phyloP scores from a whole-genome alignment of 2,113 vertebrate genomes.

The Vombatus ursinus region DNA sequence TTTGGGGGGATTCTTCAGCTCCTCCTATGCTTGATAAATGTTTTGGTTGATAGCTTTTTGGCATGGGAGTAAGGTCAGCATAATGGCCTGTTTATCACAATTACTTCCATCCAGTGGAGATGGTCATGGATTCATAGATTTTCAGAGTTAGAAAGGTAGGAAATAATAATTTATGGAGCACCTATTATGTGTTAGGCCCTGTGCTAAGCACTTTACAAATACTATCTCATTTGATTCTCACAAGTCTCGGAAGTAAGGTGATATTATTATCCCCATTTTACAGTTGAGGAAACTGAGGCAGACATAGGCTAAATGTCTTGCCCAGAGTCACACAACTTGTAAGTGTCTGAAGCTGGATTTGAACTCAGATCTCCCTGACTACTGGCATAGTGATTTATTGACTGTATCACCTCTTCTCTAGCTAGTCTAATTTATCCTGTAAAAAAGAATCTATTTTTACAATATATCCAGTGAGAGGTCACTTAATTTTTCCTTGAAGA shows the following conservation, averaged over 20 bases:
- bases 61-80: neutral
- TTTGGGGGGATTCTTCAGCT: neutral
- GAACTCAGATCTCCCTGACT: neutral
- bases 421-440: neutral
- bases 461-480: neutral
- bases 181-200: neutral
- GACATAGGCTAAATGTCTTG: neutral
- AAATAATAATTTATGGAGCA: neutral
- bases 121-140: neutral
- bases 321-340: neutral
- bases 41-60: neutral
- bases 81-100: neutral
- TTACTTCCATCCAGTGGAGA: neutral
- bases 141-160: neutral
- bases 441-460: neutral
- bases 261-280: neutral
- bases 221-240: neutral
- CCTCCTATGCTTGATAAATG: neutral
- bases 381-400: neutral
- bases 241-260: neutral
- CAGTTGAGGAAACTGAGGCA: neutral
- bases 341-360: neutral
- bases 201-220: neutral
- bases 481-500: neutral
- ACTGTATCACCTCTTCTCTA: neutral